A percentile compares a stretch with the other conserved stretches of the same genome.
Conservation (phyloP, 2,888 invertebrate species). For the Tuberolachnus salignus region DNA sequence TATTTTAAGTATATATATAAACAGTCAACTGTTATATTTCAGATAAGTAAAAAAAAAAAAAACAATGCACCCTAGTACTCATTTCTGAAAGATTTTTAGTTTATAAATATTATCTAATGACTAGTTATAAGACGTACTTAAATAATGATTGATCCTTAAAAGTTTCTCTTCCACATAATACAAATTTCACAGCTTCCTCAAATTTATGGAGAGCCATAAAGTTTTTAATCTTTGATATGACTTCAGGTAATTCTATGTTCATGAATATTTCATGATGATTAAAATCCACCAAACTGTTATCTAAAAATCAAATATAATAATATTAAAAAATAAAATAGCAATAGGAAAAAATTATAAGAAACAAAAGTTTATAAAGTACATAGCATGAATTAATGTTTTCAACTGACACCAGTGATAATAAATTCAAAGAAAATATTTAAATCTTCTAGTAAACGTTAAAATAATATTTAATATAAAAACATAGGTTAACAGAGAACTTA, state of each 20-base stretch:
- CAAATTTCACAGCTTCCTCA: slow-evolving; percentile 24
- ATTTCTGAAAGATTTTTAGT: background rate
- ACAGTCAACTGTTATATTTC: too few relatives aligned
- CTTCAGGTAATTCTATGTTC: slow-evolving; percentile 3
- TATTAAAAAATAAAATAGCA: too few relatives aligned
- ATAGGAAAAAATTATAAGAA: too few relatives aligned
- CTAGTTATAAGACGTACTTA: slow-evolving; percentile 23
- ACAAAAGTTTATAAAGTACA: too few relatives aligned
- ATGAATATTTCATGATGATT: background rate
- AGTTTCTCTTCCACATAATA: slow-evolving; percentile 11
- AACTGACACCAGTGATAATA: too few relatives aligned
- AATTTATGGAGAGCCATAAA: slow-evolving; percentile 10
- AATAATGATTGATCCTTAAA: slow-evolving; percentile 33
- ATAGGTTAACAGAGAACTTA: background rate
- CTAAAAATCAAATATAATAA: background rate
- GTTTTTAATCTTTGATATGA: slow-evolving; percentile 30
- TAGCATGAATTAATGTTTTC: too few relatives aligned
- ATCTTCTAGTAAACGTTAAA: too few relatives aligned
- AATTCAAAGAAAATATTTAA: too few relatives aligned
- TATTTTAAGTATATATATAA: too few relatives aligned
- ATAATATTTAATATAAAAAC: too few relatives aligned
- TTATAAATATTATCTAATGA: background rate
- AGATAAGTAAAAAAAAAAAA: too few relatives aligned
- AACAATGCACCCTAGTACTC: background rate
- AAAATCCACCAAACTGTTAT: background rate